These are phyloP conservation scores for Oppia nitens DNA, from an alignment of 1,140 invertebrate species.

Conservation along the genomic window DNA sequence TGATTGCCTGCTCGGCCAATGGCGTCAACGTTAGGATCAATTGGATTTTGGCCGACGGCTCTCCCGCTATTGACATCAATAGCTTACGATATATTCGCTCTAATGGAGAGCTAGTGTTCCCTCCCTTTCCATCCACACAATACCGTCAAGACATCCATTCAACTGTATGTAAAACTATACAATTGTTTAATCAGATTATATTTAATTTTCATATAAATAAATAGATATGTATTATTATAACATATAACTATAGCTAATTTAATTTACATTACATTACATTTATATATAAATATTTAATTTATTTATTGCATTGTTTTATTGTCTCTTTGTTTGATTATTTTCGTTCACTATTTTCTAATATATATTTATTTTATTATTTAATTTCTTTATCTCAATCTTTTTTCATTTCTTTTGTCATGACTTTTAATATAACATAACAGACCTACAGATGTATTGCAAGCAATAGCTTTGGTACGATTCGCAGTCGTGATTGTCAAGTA, in stretches of 20 bases:
- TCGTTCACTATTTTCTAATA: too few relatives aligned
- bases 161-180: slow-evolving; percentile 18
- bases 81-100: slow-evolving; percentile 54
- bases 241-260: too few relatives aligned
- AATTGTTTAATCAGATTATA: too few relatives aligned
- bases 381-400: neutral
- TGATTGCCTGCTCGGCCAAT: slow-evolving; percentile 63
- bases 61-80: slow-evolving; percentile 67
- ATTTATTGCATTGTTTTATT: neutral
- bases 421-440: neutral
- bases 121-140: slow-evolving; percentile 22
- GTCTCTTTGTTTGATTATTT: neutral
- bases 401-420: neutral
- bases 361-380: neutral
- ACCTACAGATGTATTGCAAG: slow-evolving; percentile 29
- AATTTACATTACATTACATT: too few relatives aligned
- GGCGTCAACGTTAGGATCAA: slow-evolving; percentile 2
- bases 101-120: slow-evolving; percentile 21
- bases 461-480: slow-evolving; percentile 29
- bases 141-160: slow-evolving; percentile 25
- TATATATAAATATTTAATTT: too few relatives aligned
- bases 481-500: slow-evolving; percentile 29
- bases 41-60: slow-evolving; percentile 52
- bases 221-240: too few relatives aligned
- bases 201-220: too few relatives aligned